Conservation (phyloP, 2,888 invertebrate genomes). For the Temnothorax ravouxi region DNA sequence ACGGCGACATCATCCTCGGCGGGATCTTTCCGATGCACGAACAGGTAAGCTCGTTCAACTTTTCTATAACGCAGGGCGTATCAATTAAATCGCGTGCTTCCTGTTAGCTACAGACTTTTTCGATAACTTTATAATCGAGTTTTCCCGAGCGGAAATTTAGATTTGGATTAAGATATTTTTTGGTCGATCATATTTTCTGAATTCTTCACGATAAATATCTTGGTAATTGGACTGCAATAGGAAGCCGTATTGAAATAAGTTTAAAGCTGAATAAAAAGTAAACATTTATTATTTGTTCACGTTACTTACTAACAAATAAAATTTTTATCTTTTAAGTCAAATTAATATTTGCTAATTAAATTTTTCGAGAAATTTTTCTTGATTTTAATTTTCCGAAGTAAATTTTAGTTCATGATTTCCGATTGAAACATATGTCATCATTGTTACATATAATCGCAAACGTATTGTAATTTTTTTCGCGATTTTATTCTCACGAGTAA, state of each 20-base stretch:
- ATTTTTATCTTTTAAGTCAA: neutral
- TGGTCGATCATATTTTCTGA: neutral
- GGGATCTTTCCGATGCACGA: conserved; percentile 91
- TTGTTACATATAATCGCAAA: neutral
- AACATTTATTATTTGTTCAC: neutral
- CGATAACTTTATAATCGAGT: neutral
- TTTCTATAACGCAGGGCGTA: neutral
- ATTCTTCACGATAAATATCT: neutral
- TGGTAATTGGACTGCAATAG: neutral
- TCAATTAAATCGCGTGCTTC: neutral
- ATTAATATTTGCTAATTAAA: neutral
- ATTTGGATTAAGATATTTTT: neutral
- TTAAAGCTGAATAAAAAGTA: neutral
- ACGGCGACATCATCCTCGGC: conserved; percentile 90
- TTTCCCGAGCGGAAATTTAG: neutral
- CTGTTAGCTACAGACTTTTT: neutral
- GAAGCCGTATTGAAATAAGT: neutral
- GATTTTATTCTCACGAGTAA: neutral
- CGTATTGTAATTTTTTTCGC: neutral
- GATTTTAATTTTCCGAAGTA: neutral
- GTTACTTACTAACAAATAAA: neutral
- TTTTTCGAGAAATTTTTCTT: neutral
- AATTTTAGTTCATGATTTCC: neutral
- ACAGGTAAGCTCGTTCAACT: conserved; percentile 82
- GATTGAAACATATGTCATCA: neutral